Base-by-base conservation (phyloP, 2,888 invertebrate species). In the Epistrophe grossulariae region DNA sequence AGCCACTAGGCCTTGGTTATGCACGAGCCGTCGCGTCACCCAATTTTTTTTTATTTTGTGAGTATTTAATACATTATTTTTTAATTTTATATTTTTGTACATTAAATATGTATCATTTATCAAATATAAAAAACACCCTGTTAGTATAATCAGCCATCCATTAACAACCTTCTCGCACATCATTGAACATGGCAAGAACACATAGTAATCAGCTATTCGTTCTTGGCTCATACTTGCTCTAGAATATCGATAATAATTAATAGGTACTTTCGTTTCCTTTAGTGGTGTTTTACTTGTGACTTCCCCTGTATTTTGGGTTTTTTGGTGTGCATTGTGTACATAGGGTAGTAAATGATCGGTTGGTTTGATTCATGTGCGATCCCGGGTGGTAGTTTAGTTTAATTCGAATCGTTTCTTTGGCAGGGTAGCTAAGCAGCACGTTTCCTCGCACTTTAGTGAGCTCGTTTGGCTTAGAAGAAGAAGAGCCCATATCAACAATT, bases 341-440 rank as follows among this genome's bases (percentile, higher is more conserved):
- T 79, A 87, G 87, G 87, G 87, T 87, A 87, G 87, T 87, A 87
- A 87, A 87, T 87, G 79, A 83, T 87, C 87, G 83, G 87, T 83
- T 79, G 87, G 87, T 83, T 79, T 87, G 79, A 87, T 83, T 87
- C 76, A 83, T 79, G 52, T 87, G 66, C 87, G 78, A 87, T 87
- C 87, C 87, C 87, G 87, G 87, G 87, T 87, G 87, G 87, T 87
- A 79, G 87, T 87, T 87, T 79, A 87, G 87, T 87, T 87, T 60
- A 71, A 52, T 79, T 71, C 43, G 79, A 71, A 68, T 48, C 87
- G 83, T 78, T 79, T 52, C 59, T 76, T 79, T 71, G 85, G 31
- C 70, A 66, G 72, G 83, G 73, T 79, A 78, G 68, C 35, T 62
- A 40, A 40, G n/a, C 17, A 19, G 38, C 38, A 55, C 48, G 31